Conservation (phyloP, 2,797 vertebrate species). For the Mormyrus hasselquistii region DNA sequence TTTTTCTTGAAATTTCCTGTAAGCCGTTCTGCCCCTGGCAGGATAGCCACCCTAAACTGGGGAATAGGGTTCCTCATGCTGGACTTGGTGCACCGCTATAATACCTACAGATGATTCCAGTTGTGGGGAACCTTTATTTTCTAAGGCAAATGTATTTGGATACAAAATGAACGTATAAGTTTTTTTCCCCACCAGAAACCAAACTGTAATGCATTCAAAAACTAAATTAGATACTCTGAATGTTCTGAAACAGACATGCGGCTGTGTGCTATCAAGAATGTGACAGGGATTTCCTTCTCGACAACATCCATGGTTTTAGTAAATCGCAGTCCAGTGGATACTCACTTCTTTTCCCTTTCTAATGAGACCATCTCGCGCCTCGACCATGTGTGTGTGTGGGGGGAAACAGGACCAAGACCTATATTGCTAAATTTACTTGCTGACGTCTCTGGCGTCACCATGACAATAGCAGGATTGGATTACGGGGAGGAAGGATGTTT, state of each 20-base stretch:
- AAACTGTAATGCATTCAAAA: neutral
- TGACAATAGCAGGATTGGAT: slow-evolving; percentile 11
- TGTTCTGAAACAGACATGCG: neutral
- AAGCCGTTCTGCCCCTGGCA: neutral
- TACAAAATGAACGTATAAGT: neutral
- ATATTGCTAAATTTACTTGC: neutral
- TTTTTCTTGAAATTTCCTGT: neutral
- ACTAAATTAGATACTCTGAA: neutral
- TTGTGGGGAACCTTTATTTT: neutral
- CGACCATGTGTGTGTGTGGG: neutral
- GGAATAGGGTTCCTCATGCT: neutral
- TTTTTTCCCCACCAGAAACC: neutral
- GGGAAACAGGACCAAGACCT: neutral
- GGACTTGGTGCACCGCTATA: neutral
- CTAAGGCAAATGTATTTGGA: neutral
- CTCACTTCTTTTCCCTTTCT: neutral
- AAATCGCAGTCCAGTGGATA: neutral
- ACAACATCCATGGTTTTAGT: neutral
- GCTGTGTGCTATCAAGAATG: neutral
- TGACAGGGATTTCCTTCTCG: neutral
- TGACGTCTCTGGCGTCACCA: neutral
- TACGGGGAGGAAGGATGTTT: slow-evolving; percentile 8
- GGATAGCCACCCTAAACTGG: neutral
- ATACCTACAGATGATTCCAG: neutral
- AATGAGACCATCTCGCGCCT: neutral